Base-by-base conservation (phyloP, 2,113 vertebrate genomes). In the Microcebus lehilahytsara region DNA sequence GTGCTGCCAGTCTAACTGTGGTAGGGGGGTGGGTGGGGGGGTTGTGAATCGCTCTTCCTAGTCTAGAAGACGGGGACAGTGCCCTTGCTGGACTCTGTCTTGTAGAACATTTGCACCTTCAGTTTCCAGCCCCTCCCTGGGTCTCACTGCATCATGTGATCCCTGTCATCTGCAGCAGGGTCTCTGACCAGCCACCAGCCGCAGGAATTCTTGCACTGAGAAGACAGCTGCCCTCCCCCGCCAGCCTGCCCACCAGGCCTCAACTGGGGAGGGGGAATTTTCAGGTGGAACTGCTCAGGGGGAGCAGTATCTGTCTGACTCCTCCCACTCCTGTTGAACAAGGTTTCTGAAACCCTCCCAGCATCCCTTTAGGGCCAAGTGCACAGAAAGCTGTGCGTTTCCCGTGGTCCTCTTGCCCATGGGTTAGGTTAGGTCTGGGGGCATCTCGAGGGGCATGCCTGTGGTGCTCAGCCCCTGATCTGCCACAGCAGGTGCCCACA, bases 131-230 rank as follows among this genome's bases (percentile, higher is more conserved):
- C 37, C 25, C 62, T 64, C 16, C 0, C 27, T 30, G 64, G 95
- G 8, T 90, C 80, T n/a, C 0, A 30, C 79, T 85, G 99, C 99
- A 99, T 97, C 99, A 99, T 2, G 99, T 99, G 90, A 99, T 99
- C 97, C 99, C 99, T 32, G 97, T 99, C 86, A 98, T 99, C 91
- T 99, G 99, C 96, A 98, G 96, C 0, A 99, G 99, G 8, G 99
- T 99, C 40, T 99, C 99, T 37, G 99, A 98, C 96, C 53, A 56
- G 53, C 53, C 17, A 19, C 53, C 99, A 99, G 97, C 99, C 99
- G 97, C 98, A 99, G 95, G 99, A 99, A 19, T 99, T 99, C 94
- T 99, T 99, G 5, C 99, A 99, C 97, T 99, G 97, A 99, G 98
- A 23, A 99, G 99, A 98, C 99, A 99, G 62, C 98, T 99, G 30